phyloP scores from a whole-genome alignment of 2,797 vertebrate genomes.

The Danio albolineatus region DNA sequence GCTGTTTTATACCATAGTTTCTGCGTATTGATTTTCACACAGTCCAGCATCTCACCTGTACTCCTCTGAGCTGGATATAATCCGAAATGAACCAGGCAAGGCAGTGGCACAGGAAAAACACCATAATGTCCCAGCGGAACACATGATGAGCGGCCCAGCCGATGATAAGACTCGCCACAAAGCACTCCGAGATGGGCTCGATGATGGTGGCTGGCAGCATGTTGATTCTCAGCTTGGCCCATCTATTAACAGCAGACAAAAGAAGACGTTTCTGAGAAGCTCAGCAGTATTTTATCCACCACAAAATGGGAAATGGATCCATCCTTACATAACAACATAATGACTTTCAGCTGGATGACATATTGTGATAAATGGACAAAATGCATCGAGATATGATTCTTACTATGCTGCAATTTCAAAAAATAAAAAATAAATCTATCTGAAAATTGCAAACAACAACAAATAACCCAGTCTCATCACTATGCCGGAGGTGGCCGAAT shows the following conservation, averaged over 20 bases:
- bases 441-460: neutral
- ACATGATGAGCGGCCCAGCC: slow-evolving; percentile 95
- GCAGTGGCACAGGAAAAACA: slow-evolving; percentile 99
- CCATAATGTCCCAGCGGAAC: slow-evolving; percentile 99
- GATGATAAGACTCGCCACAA: slow-evolving; percentile 95
- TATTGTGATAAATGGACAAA: neutral
- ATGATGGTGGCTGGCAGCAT: slow-evolving; percentile 96
- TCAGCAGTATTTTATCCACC: neutral
- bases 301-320: neutral
- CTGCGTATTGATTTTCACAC: neutral
- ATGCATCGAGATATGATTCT: neutral
- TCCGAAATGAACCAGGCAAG: slow-evolving; percentile 96
- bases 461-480: slow-evolving; percentile 19
- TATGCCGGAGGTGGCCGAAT: neutral
- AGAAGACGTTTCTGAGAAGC: neutral
- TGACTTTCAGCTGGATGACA: neutral
- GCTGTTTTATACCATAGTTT: neutral
- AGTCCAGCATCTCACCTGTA: slow-evolving; percentile 83
- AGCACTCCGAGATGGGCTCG: slow-evolving; percentile 96
- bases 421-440: neutral
- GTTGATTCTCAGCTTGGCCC: slow-evolving; percentile 96
- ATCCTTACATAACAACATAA: neutral
- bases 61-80: slow-evolving; percentile 94
- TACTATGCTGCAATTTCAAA: neutral
- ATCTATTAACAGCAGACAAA: slow-evolving; percentile 73